Evolutionary conservation across 2,113 vertebrate genomes (phyloP).

Genomic region (Daboia siamensis): DNA sequence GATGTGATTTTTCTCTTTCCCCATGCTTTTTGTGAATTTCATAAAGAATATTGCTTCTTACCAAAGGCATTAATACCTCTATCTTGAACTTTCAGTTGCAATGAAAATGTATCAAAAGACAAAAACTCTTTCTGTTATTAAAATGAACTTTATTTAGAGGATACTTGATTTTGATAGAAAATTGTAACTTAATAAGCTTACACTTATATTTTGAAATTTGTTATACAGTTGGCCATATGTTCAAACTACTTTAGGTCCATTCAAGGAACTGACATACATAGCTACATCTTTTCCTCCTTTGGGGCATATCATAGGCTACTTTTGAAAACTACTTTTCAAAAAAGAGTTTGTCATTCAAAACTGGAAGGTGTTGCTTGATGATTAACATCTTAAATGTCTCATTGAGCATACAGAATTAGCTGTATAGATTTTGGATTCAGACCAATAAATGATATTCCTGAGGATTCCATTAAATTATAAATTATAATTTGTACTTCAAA

Average conservation of each 20-base stretch:
- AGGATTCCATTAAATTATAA: neutral
- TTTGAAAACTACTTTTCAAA: neutral
- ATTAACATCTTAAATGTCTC: neutral
- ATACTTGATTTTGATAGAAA: neutral
- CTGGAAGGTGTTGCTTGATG: neutral
- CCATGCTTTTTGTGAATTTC: conserved; percentile 29
- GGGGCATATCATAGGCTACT: neutral
- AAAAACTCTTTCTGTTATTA: neutral
- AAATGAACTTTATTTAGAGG: neutral
- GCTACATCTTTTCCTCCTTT: neutral
- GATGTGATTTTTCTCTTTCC: neutral
- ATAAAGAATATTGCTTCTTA: conserved; percentile 1
- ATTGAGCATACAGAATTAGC: neutral
- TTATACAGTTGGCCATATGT: neutral
- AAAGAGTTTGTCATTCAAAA: neutral
- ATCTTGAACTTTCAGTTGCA: neutral
- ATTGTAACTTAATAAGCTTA: neutral
- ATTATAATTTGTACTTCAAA: neutral
- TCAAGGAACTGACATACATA: neutral
- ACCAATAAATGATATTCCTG: neutral
- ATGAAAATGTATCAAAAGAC: neutral
- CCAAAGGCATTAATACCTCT: neutral
- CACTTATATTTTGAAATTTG: neutral
- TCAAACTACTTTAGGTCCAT: neutral
- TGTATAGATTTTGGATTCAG: neutral